These are phyloP conservation scores for Platichthys stellatus DNA, from an alignment of 2,113 vertebrate species.

Conservation along the genomic window DNA sequence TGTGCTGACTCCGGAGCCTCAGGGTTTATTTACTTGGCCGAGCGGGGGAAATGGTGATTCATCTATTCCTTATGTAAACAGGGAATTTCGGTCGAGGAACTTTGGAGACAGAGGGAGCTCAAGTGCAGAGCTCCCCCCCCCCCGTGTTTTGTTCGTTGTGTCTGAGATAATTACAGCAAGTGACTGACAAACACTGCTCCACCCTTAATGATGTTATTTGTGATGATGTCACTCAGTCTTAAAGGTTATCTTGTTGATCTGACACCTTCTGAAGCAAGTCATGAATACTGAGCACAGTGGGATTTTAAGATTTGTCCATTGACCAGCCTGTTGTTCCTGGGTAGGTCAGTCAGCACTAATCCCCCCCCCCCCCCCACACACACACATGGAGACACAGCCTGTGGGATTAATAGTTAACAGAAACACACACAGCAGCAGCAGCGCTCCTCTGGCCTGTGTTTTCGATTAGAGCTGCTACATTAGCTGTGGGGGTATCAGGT, in stretches of 20 bases:
- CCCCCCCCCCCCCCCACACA: background rate
- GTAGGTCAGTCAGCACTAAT: slow-evolving; percentile 49
- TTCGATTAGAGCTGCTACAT: slow-evolving; percentile 70
- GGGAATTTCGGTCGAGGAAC: background rate
- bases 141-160: too few species aligned
- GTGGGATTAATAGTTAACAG: slow-evolving; percentile 83
- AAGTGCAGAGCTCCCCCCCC: background rate
- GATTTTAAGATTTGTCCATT: slow-evolving; percentile 14
- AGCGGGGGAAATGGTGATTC: slow-evolving; percentile 38
- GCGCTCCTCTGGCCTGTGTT: slow-evolving; percentile 45
- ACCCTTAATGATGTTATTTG: slow-evolving; percentile 16
- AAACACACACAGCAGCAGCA: slow-evolving; percentile 42
- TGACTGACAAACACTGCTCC: slow-evolving; percentile 19
- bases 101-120: slow-evolving; percentile 38
- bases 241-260: slow-evolving; percentile 25
- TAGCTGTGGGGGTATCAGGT: slow-evolving; percentile 52
- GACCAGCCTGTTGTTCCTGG: slow-evolving; percentile 19
- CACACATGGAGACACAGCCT: slow-evolving; percentile 24
- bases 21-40: slow-evolving; percentile 59
- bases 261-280: background rate
- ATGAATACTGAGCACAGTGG: background rate
- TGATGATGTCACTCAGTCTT: background rate
- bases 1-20: slow-evolving; percentile 55
- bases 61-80: slow-evolving; percentile 68
- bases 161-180: background rate